A percentile compares a stretch with the other conserved stretches of the same genome.
phyloP scores from a whole-genome alignment of 2,113 vertebrate species.

The Pagrus major region DNA sequence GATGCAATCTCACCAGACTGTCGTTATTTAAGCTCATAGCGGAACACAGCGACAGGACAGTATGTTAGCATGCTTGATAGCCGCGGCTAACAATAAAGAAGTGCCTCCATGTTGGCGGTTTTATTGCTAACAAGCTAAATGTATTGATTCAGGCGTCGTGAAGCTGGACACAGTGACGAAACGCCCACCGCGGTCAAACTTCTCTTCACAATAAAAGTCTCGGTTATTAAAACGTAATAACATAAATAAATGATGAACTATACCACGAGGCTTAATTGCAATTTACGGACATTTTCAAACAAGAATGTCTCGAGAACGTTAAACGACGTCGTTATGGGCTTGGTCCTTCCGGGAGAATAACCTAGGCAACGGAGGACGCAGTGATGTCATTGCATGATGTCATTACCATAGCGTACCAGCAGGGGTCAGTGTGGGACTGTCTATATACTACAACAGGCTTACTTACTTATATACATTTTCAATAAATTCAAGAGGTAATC shows the following conservation, averaged over 20 bases:
- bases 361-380: conserved; percentile 81
- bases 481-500: background rate
- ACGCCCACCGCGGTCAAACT: conserved; percentile 36
- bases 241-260: background rate
- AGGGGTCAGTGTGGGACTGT: conserved; percentile 32
- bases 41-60: background rate
- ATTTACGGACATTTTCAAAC: no score
- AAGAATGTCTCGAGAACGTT: background rate
- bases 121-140: conserved; percentile 29
- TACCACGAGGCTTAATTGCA: accelerated
- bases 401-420: background rate
- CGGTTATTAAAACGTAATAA: background rate
- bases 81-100: background rate
- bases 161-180: conserved; percentile 47
- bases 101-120: conserved; percentile 31
- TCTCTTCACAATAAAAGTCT: conserved; percentile 62
- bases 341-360: conserved; percentile 66
- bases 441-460: no score
- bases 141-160: conserved; percentile 56
- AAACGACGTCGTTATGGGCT: conserved; percentile 24
- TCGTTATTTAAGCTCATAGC: conserved; percentile 5
- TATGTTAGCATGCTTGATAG: background rate
- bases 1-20: conserved; percentile 52
- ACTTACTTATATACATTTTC: no score
- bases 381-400: conserved; percentile 48